A percentile compares a stretch with the other conserved stretches of the same genome.
phyloP scores from a whole-genome alignment of 2,888 invertebrate genomes.

The Brenthis ino region DNA sequence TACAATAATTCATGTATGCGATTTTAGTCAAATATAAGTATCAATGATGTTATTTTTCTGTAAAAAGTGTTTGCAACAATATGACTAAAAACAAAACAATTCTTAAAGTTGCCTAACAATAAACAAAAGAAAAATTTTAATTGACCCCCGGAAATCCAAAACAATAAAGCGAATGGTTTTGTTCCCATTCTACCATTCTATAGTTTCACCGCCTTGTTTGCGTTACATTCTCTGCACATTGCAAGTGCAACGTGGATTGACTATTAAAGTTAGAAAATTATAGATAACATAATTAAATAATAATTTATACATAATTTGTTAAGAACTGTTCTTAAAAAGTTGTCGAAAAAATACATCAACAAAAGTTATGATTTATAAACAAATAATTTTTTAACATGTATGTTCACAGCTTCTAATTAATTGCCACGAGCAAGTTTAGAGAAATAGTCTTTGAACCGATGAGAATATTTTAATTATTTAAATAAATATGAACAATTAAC shows the following conservation, averaged over 20 bases:
- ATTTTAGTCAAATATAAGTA: too few species aligned
- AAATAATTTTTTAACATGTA: too few species aligned
- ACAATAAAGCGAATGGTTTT: constrained; percentile 52
- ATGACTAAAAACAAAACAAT: constrained; percentile 15
- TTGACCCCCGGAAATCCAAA: constrained; percentile 55
- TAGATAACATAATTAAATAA: not conserved
- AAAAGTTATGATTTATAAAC: too few species aligned
- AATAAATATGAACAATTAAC: too few species aligned
- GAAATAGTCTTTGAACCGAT: too few species aligned
- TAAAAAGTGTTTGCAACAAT: constrained; percentile 1
- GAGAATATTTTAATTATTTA: too few species aligned
- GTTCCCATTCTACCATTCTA: constrained; percentile 42
- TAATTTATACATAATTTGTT: not conserved
- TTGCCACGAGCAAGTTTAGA: too few species aligned
- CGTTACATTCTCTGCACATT: constrained; percentile 37
- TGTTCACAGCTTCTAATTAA: too few species aligned
- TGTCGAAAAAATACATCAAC: not conserved
- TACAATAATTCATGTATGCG: too few species aligned
- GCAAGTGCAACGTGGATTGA: constrained; percentile 32
- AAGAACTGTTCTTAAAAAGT: not conserved
- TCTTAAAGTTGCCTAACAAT: constrained; percentile 33
- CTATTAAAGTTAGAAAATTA: constrained; percentile 8
- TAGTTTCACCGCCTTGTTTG: constrained; percentile 57
- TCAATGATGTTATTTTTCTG: too few species aligned
- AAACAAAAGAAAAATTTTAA: constrained; percentile 45